Evolutionary conservation across 2,797 vertebrate species (phyloP), one percentile per base, ranked within the genome.

Genomic region (Pangasius mekongensis): DNA sequence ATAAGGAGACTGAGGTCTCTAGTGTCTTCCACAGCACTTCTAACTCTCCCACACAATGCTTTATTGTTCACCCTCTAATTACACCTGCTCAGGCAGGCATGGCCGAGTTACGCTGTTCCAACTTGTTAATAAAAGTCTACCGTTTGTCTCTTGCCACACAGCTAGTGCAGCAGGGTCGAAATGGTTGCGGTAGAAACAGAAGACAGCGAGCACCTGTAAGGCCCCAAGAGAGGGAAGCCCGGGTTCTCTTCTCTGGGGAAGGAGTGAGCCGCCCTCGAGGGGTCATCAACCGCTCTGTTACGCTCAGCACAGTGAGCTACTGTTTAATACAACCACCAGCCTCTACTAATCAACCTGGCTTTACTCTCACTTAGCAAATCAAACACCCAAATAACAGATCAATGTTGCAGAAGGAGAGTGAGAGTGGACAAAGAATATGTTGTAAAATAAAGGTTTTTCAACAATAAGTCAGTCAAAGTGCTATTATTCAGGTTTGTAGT

Each of bases 171-270:
- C 91, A 94, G 94, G 95, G 93, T 95, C 93, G 91, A 92, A 91
- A 90, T 88, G 89, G 94, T 97, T 95, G 95, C 97, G 95, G 94
- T 97, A 96, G 96, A 97, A 97, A 97, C 96, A 92, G 91, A 90
- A 91, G 92, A 94, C 92, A 94, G 92, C 93, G 93, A 96, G 94
- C 90, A 93, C 94, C 93, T 95, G 94, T 89, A 90, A 0, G 90
- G 87, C 81, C 89, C 95, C 91, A 89, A 91, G 89, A 56, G 77
- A 91, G 86, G 91, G 89, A 91, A 91, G 83, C 90, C 73, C 88
- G 66, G 90, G 91, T 89, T 89, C 85, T 91, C 76, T 56, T 92
- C 91, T 87, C 88, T 54, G 3, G 83, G 90, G 83, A 89, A 36
- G 83, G 67, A 83, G 85, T 39, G 74, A 64, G 66, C 39, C 64